Conservation (phyloP, 2,888 invertebrate genomes). For the Morinoia aosen region DNA sequence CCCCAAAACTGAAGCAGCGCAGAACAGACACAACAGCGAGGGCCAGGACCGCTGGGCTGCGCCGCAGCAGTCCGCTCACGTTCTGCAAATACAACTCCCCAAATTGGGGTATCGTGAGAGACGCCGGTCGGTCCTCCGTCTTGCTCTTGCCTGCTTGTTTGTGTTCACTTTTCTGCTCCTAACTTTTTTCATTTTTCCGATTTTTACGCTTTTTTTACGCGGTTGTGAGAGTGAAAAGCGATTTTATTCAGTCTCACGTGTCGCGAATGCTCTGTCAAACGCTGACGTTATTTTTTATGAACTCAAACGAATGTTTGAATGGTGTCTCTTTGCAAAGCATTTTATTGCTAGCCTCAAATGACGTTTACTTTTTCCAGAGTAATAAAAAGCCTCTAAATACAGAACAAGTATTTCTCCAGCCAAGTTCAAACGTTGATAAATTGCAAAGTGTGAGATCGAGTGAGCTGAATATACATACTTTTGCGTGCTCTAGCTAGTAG, state of each 20-base stretch:
- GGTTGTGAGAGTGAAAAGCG: not conserved
- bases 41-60: not conserved
- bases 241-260: not conserved
- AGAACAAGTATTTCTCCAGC: too few species aligned
- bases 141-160: not conserved
- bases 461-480: not conserved
- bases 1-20: too few species aligned
- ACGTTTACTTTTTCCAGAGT: too few species aligned
- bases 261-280: not conserved
- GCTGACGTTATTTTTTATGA: not conserved
- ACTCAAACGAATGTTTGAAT: not conserved
- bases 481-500: not conserved
- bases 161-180: not conserved
- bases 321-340: not conserved
- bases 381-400: too few species aligned
- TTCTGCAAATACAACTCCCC: conserved; percentile 16
- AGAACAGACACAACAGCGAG: not conserved
- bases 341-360: too few species aligned
- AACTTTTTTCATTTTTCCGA: not conserved
- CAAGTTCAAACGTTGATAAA: not conserved
- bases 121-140: not conserved
- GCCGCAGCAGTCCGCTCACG: conserved; percentile 3
- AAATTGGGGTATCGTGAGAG: conserved; percentile 27
- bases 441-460: not conserved
- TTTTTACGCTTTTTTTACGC: not conserved